These are phyloP conservation scores for Staurois parvus DNA, from an alignment of 2,797 vertebrate genomes.

Conservation along the genomic window DNA sequence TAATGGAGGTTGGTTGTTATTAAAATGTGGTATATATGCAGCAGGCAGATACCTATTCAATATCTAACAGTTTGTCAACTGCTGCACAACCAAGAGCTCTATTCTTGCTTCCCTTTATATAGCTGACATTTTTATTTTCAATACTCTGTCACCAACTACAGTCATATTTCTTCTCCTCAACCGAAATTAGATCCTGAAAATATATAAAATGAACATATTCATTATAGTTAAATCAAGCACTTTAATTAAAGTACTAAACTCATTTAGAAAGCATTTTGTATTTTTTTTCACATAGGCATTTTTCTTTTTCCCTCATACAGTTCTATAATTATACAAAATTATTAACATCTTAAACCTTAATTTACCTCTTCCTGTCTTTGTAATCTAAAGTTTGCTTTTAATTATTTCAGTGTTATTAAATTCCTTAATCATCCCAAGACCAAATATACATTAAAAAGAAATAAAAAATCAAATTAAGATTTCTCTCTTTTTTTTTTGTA, in stretches of 20 bases:
- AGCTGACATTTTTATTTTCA: not conserved
- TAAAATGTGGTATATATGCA: not conserved
- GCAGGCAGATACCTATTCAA: not conserved
- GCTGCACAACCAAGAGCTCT: not conserved
- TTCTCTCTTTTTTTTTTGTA: conserved; percentile 3
- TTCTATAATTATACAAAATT: conserved; percentile 14
- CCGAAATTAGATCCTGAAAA: not conserved
- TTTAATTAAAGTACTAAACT: conserved; percentile 13
- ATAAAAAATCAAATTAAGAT: not conserved
- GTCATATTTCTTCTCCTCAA: not conserved
- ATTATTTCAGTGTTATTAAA: conserved; percentile 43
- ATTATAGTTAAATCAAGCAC: not conserved
- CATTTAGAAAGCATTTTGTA: conserved; percentile 4
- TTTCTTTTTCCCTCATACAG: not conserved
- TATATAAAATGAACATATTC: not conserved
- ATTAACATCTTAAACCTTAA: conserved; percentile 28
- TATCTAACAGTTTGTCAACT: not conserved
- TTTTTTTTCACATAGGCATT: not conserved
- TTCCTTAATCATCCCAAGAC: conserved; percentile 27
- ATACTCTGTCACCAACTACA: not conserved
- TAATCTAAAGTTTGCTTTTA: conserved; percentile 46
- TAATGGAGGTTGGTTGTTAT: not conserved
- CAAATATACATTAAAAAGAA: conserved; percentile 6
- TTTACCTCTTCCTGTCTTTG: conserved; percentile 29
- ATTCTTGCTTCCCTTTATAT: not conserved